Evolutionary conservation across 2,113 vertebrate genomes (phyloP), one percentile per base, ranked within the genome.

Genomic region (Petromus typicus): DNA sequence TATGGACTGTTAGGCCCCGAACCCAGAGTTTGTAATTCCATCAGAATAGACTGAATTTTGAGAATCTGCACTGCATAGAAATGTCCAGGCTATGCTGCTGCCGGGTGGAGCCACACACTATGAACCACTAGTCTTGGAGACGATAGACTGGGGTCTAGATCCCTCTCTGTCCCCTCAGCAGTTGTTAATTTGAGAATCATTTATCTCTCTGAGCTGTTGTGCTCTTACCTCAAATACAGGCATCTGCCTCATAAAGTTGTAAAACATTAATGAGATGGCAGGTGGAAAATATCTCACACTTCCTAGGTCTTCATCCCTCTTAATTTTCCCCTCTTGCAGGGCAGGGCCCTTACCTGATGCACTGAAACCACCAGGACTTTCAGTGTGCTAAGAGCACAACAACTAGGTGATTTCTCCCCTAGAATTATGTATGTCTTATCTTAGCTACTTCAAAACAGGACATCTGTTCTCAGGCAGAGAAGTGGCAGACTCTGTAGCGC

Each of bases 61-160:
- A 67, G 9, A 63, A 88, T 63, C 78, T 56, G 40, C 30, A 43
- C 75, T 76, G 75, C 14, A 30, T 45, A 56, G 48, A 43, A 14
- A 63, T 51, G 20, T 64, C 61, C 81, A 56, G 66, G 12, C 43
- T 48, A 14, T 27, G n/a, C 14, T 32, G 27, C 7, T 48, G 16
- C 7, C n/a, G 34, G 17, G 43, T 69, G 10, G 23, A 64, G 0
- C 16, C 23, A 17, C 45, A 51, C 12, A 3, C 0, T 2, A 4
- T 91, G 25, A 71, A 69, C 25, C 43, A 12, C 17, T 82, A 30
- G 48, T 79, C 64, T 13, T 69, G 43, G 61, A 17, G 40, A 37
- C 22, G 30, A 27, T 12, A 54, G 10, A 22, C 5, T 56, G n/a
- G 57, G 20, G 22, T 66, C 18, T 30, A 71, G 40, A 12, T 48